Evolutionary conservation across 2,888 invertebrate genomes (phyloP), one percentile per base, ranked within the genome.

Genomic region (Epinotia demarniana): DNA sequence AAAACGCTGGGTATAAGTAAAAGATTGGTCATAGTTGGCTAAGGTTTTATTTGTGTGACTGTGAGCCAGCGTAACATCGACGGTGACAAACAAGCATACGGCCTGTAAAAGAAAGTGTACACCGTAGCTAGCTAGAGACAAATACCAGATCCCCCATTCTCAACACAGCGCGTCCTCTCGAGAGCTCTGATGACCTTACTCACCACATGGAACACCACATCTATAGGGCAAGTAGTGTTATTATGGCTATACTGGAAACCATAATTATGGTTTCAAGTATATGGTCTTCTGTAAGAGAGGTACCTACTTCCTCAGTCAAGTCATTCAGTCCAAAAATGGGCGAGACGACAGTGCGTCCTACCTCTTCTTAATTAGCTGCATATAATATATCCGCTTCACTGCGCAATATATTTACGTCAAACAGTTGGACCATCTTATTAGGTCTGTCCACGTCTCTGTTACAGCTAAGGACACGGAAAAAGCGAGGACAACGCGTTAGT

Each of bases 351-450:
- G 39, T 39, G 39, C 2, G 9, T 9, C 39, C 39, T 39, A 39
- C 8, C 39, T 39, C 39, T 39, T 62, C 16, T 55, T 27, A 46
- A 72, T 61, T 43, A 68, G 55, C 33, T 57, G 23, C 33, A 33
- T 55, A 49, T 57, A 61, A 46, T 64, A 58, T 27, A 19, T 60
- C 70, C 53, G 16, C 49, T 53, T 75, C 64, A 75, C 64, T 23
- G 71, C 57, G 66, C 81, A 81, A 87, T 89, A 86, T 86, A 90
- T 91, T 89, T 90, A 91, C 91, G 90, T 90, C 91, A 90, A 84
- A 77, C 86, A 81, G 85, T 88, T 90, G 89, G 87, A 80, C 84
- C 84, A 91, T 92, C 89, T 87, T 86, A 92, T 93, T 92, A 93
- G 87, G 92, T 90, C 93, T 81, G 78, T 82, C 79, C 92, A 92